A percentile compares a stretch with the other conserved stretches of the same genome.
phyloP scores from a whole-genome alignment of 37 sponge, comb jelly and placozoan genomes.

The Spongilla lacustris region DNA sequence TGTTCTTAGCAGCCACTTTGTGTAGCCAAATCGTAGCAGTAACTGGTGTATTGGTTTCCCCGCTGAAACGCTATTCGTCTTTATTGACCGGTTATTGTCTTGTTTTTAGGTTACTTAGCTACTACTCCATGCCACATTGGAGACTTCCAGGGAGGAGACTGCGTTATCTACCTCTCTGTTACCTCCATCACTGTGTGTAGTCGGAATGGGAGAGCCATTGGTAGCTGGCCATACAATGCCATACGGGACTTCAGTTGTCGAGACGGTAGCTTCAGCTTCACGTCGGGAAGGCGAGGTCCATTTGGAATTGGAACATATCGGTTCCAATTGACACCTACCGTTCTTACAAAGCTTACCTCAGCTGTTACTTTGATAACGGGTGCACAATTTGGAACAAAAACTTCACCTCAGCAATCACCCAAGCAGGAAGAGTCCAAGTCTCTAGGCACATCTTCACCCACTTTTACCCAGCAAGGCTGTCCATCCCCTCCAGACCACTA shows the following conservation, averaged over 20 bases:
- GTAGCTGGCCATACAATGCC: conserved; percentile 30
- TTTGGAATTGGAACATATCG: background rate
- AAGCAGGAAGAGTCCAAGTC: background rate
- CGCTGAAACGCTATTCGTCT: background rate
- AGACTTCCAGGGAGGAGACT: background rate
- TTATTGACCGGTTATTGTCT: background rate
- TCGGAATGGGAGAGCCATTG: background rate
- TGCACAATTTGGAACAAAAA: background rate
- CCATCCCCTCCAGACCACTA: background rate
- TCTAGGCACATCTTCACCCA: background rate
- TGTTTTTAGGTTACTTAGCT: background rate
- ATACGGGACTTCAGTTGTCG: conserved; percentile 27
- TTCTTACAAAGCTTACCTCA: background rate
- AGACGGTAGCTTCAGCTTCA: conserved; percentile 32
- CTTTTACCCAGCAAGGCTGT: background rate
- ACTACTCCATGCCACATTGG: background rate
- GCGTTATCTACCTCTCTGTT: background rate
- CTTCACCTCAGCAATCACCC: background rate
- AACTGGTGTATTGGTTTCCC: background rate
- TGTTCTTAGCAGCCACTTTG: background rate
- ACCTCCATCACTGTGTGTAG: background rate
- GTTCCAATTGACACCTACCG: background rate
- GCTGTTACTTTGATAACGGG: background rate
- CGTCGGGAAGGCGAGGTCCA: conserved; percentile 14
- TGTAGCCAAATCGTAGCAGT: background rate